Evolutionary conservation across 2,888 invertebrate species (phyloP).

Genomic region (Leptopterna dolabrata): DNA sequence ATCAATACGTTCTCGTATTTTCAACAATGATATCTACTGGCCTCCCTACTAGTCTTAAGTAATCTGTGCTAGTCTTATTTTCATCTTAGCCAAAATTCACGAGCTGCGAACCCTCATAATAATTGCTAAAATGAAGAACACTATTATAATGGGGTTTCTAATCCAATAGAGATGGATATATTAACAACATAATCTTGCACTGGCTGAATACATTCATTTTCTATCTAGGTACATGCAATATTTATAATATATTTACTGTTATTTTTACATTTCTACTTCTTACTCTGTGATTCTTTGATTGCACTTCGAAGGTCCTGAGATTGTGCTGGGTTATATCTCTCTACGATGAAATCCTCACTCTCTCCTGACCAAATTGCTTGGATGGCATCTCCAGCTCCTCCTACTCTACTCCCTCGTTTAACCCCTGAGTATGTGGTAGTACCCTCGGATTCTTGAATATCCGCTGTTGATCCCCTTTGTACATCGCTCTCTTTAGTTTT

Average conservation of each 20-base stretch:
- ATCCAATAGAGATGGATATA: too few relatives aligned
- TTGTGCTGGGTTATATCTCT: not conserved
- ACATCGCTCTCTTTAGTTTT: not conserved
- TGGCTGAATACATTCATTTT: too few relatives aligned
- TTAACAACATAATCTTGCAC: too few relatives aligned
- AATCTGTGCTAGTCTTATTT: too few relatives aligned
- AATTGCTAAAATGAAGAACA: too few relatives aligned
- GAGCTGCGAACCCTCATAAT: too few relatives aligned
- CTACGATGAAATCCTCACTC: not conserved
- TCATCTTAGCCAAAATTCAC: too few relatives aligned
- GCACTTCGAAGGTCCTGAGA: slow-evolving; percentile 5
- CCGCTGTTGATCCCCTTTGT: not conserved
- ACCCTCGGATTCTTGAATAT: not conserved
- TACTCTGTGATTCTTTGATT: not conserved
- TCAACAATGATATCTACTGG: too few relatives aligned
- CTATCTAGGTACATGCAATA: too few relatives aligned
- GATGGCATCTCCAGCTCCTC: not conserved
- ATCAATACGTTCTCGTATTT: too few relatives aligned
- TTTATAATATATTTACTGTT: not conserved
- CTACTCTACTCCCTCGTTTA: not conserved
- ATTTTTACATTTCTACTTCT: not conserved
- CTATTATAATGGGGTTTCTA: too few relatives aligned
- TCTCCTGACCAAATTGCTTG: not conserved
- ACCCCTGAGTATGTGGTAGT: not conserved
- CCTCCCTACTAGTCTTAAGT: too few relatives aligned